Conservation (phyloP, 2,113 vertebrate species). For the Smithornis capensis region DNA sequence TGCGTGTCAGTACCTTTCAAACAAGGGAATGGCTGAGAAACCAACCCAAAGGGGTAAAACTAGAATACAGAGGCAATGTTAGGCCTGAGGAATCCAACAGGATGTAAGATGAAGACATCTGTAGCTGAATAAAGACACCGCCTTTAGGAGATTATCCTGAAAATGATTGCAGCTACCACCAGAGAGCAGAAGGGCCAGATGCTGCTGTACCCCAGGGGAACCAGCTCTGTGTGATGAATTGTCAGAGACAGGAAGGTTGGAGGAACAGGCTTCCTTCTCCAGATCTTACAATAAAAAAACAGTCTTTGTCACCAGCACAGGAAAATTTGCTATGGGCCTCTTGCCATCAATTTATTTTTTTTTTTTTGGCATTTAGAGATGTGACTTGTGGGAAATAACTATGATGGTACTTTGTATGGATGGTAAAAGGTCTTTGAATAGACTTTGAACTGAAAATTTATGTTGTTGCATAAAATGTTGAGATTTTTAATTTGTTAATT, state of each 20-base stretch:
- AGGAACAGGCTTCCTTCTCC: conserved; percentile 17
- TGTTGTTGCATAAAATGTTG: not conserved
- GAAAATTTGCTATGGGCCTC: not conserved
- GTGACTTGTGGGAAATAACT: not conserved
- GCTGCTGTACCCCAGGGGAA: not conserved
- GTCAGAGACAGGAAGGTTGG: not conserved
- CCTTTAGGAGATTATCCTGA: conserved; percentile 65
- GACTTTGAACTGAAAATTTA: not conserved
- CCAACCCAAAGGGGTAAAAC: not conserved
- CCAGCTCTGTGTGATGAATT: not conserved
- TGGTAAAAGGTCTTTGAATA: not conserved
- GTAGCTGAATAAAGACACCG: conserved; percentile 57
- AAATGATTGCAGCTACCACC: conserved; percentile 66
- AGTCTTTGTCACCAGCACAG: conserved; percentile 4
- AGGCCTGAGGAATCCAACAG: conserved; percentile 61
- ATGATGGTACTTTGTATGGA: fast-evolving
- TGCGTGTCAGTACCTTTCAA: conserved; percentile 23
- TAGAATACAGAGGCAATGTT: not conserved
- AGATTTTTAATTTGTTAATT: not conserved
- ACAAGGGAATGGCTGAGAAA: not conserved
- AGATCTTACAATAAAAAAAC: not conserved
- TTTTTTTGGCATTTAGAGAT: not conserved
- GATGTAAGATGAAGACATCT: conserved; percentile 64
- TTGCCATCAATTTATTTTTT: not conserved
- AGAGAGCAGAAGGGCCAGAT: conserved; percentile 60